Evolutionary conservation across 2,888 invertebrate genomes (phyloP).

Genomic region (Carabus problematicus): DNA sequence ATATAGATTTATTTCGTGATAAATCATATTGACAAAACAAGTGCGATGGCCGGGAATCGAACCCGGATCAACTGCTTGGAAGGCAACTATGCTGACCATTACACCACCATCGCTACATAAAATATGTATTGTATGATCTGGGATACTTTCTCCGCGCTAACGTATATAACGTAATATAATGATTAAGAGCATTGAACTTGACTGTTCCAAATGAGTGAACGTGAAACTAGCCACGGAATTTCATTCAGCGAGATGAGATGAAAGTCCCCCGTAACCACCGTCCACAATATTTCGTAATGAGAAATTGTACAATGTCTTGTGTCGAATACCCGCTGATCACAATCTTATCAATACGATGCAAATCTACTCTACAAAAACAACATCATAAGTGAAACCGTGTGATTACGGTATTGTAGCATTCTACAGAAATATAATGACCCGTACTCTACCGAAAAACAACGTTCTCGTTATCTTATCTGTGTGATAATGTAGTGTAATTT

Average conservation of each 20-base stretch:
- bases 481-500: too few species aligned
- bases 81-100: constrained; percentile 62
- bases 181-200: constrained; percentile 13
- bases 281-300: too few species aligned
- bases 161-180: not conserved
- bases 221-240: constrained; percentile 1
- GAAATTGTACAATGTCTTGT: too few species aligned
- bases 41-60: constrained; percentile 62
- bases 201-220: constrained; percentile 12
- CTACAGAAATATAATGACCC: too few species aligned
- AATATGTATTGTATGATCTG: not conserved
- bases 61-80: constrained; percentile 62
- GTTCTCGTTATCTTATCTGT: too few species aligned
- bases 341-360: too few species aligned
- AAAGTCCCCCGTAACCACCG: not conserved
- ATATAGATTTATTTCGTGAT: too few species aligned
- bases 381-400: too few species aligned
- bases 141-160: constrained; percentile 6
- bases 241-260: constrained; percentile 11
- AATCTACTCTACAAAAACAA: too few species aligned
- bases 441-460: too few species aligned
- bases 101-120: constrained; percentile 58
- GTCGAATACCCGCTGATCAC: too few species aligned
- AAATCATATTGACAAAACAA: not conserved
- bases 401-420: too few species aligned